Base-by-base conservation (phyloP, 2,113 vertebrate genomes). In the Apodemus sylvaticus region DNA sequence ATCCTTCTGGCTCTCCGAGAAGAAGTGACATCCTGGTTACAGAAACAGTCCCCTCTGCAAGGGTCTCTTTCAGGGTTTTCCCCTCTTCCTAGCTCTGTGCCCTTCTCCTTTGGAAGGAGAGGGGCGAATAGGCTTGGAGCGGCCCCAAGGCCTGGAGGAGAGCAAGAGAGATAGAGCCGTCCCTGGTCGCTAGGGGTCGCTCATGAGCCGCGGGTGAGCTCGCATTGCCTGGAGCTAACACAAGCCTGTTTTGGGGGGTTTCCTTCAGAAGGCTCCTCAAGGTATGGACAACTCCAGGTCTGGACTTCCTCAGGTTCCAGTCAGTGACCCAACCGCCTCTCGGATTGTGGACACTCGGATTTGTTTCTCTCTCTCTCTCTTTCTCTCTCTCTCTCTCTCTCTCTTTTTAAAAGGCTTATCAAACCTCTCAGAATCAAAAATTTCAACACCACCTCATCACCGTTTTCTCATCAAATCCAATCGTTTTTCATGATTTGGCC, bases 151-250 rank as follows among this genome's bases (percentile, higher is more conserved):
- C 53, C 5, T 70, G 85, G 83, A 88, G 91, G 82, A 93, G 87
- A 58, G 55, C 16, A 4, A 58, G 55, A 19, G 55, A 58, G 16
- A 58, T 16, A 64, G 81, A 73, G 71, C 71, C 76, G 94, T 81
- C 93, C 34, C 0, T 24, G 45, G 42, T 62, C 96, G 77, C 96
- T 90, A 97, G 97, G 96, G 97, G 95, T 92, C 95, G 85, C 94
- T 97, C 95, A 77, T 60, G 96, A 97, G 95, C 97, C 81, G 91
- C 85, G 94, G 91, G 95, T 95, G 93, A 94, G 83, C 94, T 82
- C 45, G 53, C 79, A 29, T 82, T 51, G 81, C 81, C 90, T 76
- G 29, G 45, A 36, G 95, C 83, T 62, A 93, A 90, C 45, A 53
- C 76, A 17, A 53, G 70, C 51, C n/a, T 77, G 42, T 39, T 62